phyloP scores from a whole-genome alignment of 2,113 vertebrate genomes.

The Onychorhynchus coronatus region DNA sequence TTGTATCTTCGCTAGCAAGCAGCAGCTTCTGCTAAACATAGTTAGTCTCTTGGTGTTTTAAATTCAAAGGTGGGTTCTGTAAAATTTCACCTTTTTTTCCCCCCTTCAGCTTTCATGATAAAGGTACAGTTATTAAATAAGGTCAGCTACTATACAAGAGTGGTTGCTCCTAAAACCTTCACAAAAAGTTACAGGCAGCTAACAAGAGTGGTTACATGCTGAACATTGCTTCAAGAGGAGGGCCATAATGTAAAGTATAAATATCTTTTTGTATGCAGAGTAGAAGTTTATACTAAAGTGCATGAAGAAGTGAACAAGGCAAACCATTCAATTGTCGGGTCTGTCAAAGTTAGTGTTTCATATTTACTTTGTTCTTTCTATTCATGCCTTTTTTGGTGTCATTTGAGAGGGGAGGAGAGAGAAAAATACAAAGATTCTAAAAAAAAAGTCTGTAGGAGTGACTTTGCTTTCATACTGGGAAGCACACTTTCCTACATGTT shows the following conservation, averaged over 20 bases:
- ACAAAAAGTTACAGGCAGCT: not conserved
- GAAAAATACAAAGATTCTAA: not conserved
- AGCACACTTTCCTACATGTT: not conserved
- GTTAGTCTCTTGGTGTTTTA: conserved; percentile 23
- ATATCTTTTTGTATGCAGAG: not conserved
- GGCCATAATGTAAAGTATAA: not conserved
- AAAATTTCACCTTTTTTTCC: not conserved
- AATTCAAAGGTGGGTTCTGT: conserved; percentile 31
- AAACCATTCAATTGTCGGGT: not conserved
- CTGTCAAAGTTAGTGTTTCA: not conserved
- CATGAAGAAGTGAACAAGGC: not conserved
- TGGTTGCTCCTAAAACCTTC: not conserved
- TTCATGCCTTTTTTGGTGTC: not conserved
- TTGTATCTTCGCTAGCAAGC: not conserved
- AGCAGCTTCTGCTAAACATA: not conserved
- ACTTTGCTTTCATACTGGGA: not conserved
- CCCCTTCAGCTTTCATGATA: not conserved
- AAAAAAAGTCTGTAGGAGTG: fast-evolving
- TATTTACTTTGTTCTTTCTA: not conserved
- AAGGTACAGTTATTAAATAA: conserved; percentile 16
- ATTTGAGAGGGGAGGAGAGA: not conserved
- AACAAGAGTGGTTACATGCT: not conserved
- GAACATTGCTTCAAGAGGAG: not conserved
- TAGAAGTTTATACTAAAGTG: not conserved
- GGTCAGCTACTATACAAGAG: not conserved